Conservation (phyloP, 1,140 invertebrate species). For the Archivesica marissinica region DNA sequence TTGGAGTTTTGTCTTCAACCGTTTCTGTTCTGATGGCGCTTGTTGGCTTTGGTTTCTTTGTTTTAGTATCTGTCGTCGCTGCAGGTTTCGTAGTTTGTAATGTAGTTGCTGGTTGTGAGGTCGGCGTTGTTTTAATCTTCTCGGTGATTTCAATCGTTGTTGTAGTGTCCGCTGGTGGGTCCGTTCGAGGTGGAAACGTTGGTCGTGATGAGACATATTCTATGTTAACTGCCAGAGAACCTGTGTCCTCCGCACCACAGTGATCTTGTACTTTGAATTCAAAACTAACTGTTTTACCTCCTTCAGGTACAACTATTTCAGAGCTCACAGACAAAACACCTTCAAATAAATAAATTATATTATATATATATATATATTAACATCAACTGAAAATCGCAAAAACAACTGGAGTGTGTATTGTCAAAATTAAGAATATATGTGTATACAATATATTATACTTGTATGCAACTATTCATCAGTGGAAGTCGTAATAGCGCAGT, state of each 20-base stretch:
- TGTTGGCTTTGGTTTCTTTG: neutral
- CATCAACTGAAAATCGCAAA: too few species aligned
- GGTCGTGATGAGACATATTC: constrained; percentile 2
- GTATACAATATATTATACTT: neutral
- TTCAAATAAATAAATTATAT: neutral
- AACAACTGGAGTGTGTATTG: neutral
- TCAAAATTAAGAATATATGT: neutral
- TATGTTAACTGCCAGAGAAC: constrained; percentile 3
- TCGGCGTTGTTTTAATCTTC: neutral
- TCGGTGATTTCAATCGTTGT: neutral
- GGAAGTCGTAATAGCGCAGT: too few species aligned
- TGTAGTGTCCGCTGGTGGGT: neutral
- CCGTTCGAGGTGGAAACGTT: constrained; percentile 1
- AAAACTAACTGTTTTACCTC: neutral
- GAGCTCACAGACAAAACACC: neutral
- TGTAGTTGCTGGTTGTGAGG: neutral
- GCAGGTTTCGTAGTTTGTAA: neutral
- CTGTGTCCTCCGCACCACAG: constrained; percentile 21
- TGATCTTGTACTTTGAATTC: constrained; percentile 45
- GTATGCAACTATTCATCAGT: too few species aligned
- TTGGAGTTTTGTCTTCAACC: neutral
- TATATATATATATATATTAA: neutral
- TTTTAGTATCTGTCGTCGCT: neutral
- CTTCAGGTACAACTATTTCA: constrained; percentile 26
- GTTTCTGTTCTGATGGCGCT: too few species aligned